Base-by-base conservation (phyloP, 2,888 invertebrate genomes). In the Caenorhabditis sp. region DNA sequence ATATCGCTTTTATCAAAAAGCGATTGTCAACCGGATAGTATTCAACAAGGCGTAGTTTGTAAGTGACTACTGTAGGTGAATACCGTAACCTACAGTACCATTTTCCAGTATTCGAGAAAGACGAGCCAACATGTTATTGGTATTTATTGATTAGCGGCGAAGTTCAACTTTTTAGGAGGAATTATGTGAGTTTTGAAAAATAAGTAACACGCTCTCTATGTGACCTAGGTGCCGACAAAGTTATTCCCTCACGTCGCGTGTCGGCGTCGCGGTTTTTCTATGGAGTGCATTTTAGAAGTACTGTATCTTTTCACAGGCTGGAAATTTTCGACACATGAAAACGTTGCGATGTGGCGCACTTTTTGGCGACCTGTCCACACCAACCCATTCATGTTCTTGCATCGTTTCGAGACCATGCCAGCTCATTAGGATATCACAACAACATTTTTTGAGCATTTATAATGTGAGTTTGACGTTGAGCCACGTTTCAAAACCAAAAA, bases 121-220 rank as follows among this genome's bases (percentile, higher is more conserved):
- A 81, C 36, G 85, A 87, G 25, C 74, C 64, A 12, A 77, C 84
- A 8, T 59, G 71, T 43, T 82, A 72, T 59, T 87, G 87, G 87
- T 87, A 87, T 67, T 75, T 87, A 5, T 79, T 87, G n/a, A 69
- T 87, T 14, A 81, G 85, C 17, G 87, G 87, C 21, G 83, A 87
- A 70, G 83, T 86, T 17, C 82, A 87, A 56, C 69, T 87, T 10
- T 87, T 80, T 64, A 25, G 56, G 10, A 25, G 17, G 4, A 56
- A 56, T 56, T 26, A 56, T 56, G 56, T 56, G 17, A 56, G 56
- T 26, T 26, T 26, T 43, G n/a, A n/a, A n/a, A n/a, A n/a, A n/a
- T n/a, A n/a, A n/a, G n/a, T n/a, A n/a, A n/a, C n/a, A n/a, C n/a
- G n/a, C n/a, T n/a, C n/a, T n/a, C n/a, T n/a, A n/a, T n/a, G n/a